Evolutionary conservation across 2,888 invertebrate genomes (phyloP).

Genomic region (Spilarctia lutea): DNA sequence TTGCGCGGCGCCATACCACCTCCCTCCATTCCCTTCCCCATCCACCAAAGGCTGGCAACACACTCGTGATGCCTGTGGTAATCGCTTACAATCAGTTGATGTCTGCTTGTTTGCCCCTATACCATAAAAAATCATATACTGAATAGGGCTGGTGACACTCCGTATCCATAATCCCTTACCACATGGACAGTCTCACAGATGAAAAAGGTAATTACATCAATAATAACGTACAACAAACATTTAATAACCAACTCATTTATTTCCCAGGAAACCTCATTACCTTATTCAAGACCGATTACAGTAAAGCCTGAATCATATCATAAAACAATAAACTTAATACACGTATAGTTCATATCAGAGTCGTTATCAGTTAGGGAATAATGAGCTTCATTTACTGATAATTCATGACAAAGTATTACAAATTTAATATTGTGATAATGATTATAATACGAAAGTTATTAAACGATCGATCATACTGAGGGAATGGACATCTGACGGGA

Average conservation of each 20-base stretch:
- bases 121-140: too few species aligned
- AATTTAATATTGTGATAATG: constrained; percentile 28
- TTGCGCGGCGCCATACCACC: too few species aligned
- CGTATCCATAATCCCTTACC: too few species aligned
- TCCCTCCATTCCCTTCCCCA: too few species aligned
- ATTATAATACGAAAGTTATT: constrained; percentile 33
- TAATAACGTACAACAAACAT: background rate
- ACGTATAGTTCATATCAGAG: constrained; percentile 30
- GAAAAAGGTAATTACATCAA: background rate
- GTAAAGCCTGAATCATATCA: constrained; percentile 15
- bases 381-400: constrained; percentile 53
- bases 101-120: too few species aligned
- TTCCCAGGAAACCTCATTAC: constrained; percentile 9
- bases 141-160: too few species aligned
- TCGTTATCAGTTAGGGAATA: constrained; percentile 43
- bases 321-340: constrained; percentile 25
- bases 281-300: constrained; percentile 8
- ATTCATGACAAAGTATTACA: constrained; percentile 47
- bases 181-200: too few species aligned
- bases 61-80: too few species aligned
- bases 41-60: too few species aligned
- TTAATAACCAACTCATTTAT: background rate
- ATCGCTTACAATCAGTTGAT: too few species aligned
- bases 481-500: constrained; percentile 45
- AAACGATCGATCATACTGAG: constrained; percentile 46